Evolutionary conservation across 1,140 invertebrate genomes (phyloP).

Genomic region (Chironomus striatipennis): DNA sequence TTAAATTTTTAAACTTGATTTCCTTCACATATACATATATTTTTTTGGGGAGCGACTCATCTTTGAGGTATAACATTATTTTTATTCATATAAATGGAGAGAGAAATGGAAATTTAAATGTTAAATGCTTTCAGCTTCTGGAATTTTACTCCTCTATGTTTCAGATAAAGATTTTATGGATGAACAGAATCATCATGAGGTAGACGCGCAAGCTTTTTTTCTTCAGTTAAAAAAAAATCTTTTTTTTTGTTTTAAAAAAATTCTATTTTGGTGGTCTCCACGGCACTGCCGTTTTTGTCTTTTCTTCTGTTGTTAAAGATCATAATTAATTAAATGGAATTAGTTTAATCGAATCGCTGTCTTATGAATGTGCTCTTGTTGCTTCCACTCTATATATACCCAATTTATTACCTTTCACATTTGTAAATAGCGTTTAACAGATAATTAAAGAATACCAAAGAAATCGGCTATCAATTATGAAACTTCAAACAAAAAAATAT

Average conservation of each 20-base stretch:
- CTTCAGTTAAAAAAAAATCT: no score
- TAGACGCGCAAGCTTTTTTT: neutral
- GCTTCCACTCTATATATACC: neutral
- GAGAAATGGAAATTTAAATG: neutral
- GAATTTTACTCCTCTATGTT: neutral
- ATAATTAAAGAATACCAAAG: constrained; percentile 15
- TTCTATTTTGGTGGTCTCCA: constrained; percentile 4
- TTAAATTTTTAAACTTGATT: no score
- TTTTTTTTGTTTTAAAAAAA: neutral
- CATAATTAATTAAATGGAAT: constrained; percentile 21
- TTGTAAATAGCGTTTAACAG: neutral
- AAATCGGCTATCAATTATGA: neutral
- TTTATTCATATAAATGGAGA: neutral
- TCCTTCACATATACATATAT: no score
- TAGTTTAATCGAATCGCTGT: constrained; percentile 15
- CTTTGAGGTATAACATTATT: neutral
- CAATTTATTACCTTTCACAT: neutral
- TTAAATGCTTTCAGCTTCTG: constrained; percentile 21
- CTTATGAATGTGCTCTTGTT: constrained; percentile 5
- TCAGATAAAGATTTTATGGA: neutral
- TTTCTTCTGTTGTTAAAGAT: neutral
- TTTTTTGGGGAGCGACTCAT: neutral
- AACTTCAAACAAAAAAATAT: neutral
- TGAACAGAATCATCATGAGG: constrained; percentile 4
- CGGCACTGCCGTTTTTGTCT: neutral